Evolutionary conservation across 2,888 invertebrate genomes (phyloP).

Genomic region (Trichacis sp.): DNA sequence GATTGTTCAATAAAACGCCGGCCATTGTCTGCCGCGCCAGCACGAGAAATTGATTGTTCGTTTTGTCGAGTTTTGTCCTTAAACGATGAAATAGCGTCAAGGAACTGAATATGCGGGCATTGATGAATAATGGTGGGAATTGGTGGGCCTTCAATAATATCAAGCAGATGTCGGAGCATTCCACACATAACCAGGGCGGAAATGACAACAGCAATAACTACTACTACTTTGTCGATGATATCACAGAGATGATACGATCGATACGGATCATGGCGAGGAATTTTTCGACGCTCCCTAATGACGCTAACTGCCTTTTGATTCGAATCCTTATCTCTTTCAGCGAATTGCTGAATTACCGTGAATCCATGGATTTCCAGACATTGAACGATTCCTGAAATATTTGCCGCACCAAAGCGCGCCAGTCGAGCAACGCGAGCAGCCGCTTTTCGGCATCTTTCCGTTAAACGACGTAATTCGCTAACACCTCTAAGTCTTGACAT

Average conservation of each 20-base stretch:
- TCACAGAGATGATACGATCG: constrained; percentile 51
- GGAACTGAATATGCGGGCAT: constrained; percentile 7
- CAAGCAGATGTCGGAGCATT: constrained; percentile 39
- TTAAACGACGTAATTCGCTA: constrained; percentile 58
- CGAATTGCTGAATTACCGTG: constrained; percentile 16
- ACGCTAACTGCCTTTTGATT: constrained; percentile 51
- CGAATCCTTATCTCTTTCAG: constrained; percentile 35
- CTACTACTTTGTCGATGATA: constrained; percentile 49
- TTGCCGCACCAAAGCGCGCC: constrained; percentile 25
- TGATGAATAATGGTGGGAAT: constrained; percentile 1
- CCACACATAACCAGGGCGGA: constrained; percentile 35
- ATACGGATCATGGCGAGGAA: constrained; percentile 51
- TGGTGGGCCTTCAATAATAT: constrained; percentile 18
- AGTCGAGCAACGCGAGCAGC: constrained; percentile 31
- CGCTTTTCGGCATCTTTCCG: constrained; percentile 26
- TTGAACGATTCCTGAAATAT: constrained; percentile 3
- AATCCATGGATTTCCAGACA: too few relatives aligned
- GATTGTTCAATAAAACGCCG: constrained; percentile 36
- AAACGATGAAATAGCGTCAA: neutral
- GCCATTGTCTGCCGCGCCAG: constrained; percentile 32
- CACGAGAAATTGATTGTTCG: neutral
- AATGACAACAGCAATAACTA: constrained; percentile 51
- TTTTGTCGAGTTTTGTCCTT: neutral
- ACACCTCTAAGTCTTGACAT: constrained; percentile 63
- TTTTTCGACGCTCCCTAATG: constrained; percentile 52